phyloP scores from a whole-genome alignment of 1,140 invertebrate species.

The Drosophila novamexicana region DNA sequence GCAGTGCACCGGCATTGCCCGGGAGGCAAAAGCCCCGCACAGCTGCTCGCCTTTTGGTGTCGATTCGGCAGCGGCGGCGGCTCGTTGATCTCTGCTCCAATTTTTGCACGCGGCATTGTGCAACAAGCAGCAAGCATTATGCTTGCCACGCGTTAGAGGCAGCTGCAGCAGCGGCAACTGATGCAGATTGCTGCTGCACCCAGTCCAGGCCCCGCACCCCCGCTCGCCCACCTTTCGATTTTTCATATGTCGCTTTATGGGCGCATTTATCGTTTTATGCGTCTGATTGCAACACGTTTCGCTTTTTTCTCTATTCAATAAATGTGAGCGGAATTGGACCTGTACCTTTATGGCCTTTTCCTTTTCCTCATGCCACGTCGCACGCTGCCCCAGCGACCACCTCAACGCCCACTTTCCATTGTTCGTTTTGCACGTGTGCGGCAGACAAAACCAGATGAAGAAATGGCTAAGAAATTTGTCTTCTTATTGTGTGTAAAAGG shows the following conservation, averaged over 20 bases:
- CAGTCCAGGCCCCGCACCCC: constrained; percentile 17
- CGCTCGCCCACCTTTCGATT: constrained; percentile 63
- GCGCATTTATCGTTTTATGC: constrained; percentile 42
- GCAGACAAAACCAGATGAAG: constrained; percentile 58
- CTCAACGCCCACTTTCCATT: constrained; percentile 33
- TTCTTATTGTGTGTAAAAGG: constrained; percentile 49
- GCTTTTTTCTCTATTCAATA: constrained; percentile 4
- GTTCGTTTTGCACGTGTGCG: constrained; percentile 63
- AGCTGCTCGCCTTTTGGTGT: constrained; percentile 46
- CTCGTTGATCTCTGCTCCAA: constrained; percentile 79
- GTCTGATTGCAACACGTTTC: constrained; percentile 46
- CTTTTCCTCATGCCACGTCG: constrained; percentile 40
- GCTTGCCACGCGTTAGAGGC: constrained; percentile 40
- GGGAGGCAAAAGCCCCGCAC: neutral
- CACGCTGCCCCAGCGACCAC: neutral
- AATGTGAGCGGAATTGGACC: constrained; percentile 66
- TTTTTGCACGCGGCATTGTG: constrained; percentile 62
- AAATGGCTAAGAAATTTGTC: constrained; percentile 67
- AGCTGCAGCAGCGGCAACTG: constrained; percentile 42
- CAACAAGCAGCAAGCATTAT: constrained; percentile 60
- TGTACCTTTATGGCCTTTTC: constrained; percentile 72
- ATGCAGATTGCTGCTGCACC: constrained; percentile 63
- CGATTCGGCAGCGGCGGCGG: constrained; percentile 42
- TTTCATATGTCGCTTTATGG: constrained; percentile 61
- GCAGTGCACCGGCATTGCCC: neutral